Conservation (phyloP, 2,888 invertebrate genomes). For the Aricia artaxerxes region DNA sequence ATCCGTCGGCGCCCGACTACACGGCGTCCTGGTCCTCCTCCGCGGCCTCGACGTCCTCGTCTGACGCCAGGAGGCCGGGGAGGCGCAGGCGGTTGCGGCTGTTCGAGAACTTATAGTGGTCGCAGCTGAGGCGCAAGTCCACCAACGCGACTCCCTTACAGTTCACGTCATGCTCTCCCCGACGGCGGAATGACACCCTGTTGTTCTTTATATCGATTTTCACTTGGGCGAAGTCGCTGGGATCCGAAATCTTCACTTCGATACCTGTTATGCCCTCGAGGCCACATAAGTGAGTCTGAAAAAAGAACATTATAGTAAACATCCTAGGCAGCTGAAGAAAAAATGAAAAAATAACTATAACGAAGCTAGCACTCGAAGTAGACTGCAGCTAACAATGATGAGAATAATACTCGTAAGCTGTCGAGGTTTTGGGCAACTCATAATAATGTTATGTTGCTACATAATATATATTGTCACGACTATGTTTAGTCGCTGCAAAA, state of each 20-base stretch:
- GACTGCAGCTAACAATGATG: too few relatives aligned
- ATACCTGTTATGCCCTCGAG: background rate
- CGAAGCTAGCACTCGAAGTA: too few relatives aligned
- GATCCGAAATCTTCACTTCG: background rate
- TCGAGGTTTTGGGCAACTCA: too few relatives aligned
- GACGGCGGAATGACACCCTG: background rate
- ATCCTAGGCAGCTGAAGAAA: too few relatives aligned
- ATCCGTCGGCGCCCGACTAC: background rate
- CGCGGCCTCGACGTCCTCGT: background rate
- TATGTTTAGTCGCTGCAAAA: background rate
- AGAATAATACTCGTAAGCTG: too few relatives aligned
- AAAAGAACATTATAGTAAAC: too few relatives aligned
- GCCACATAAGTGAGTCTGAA: background rate
- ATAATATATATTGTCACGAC: background rate
- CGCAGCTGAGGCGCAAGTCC: background rate
- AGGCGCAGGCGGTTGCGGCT: background rate
- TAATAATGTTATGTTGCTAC: too few relatives aligned
- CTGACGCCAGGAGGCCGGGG: background rate
- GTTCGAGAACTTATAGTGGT: slow-evolving; percentile 3
- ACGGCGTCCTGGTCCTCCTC: background rate
- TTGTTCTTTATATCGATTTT: background rate
- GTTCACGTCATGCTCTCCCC: too few relatives aligned
- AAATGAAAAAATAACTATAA: too few relatives aligned
- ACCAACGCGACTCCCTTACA: background rate
- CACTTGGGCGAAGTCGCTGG: background rate